Base-by-base conservation (phyloP, 2,888 invertebrate species). In the Gastrophysa polygoni region DNA sequence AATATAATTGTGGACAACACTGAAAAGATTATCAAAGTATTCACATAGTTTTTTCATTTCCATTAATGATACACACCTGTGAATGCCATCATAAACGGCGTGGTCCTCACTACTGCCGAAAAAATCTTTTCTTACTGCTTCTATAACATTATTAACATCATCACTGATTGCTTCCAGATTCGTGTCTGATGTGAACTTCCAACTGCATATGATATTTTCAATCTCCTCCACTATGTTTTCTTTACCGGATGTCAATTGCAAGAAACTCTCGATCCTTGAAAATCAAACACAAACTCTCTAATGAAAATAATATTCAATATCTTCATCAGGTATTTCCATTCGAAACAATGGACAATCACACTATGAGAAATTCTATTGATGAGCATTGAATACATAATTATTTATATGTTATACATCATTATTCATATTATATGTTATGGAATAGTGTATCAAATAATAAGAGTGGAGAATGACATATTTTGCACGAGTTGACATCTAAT, bases 1-100 rank as follows among this genome's bases (percentile, higher is more conserved):
- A 21, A 82, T 51, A 38, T 69, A 65, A 56, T 73, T 71, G 49
- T 74, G 72, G n/a, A 76, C 64, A 47, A 72, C 52, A 52, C 75
- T 75, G 49, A 62, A 75, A 24, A 20, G 17, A 54, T 16, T 24
- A 44, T 21, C 10, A 28, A 18, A 44, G 29, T 51, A 14, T 38
- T 11, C 3, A 24, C 24, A 7, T 7, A 7, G 4, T 32, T 32
- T 10, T 8, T 5, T 5, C 8, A 10, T 32, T 32, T 32, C 29
- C 29, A 8, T 6, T 4, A 38, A 3, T 14, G 6, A 44, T 38
- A 59, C 61, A 63, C 54, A 71, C 71, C 69, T 67, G 17, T 64
- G 54, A 24, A 71, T 57, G 17, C 57, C 67, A 47, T 49, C 59
- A 10, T 48, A 20, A 18, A 67, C 54, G 14, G 34, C 18, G 7